These are phyloP conservation scores for Siniperca undulata DNA, from an alignment of 2,797 vertebrate genomes.

Conservation along the genomic window DNA sequence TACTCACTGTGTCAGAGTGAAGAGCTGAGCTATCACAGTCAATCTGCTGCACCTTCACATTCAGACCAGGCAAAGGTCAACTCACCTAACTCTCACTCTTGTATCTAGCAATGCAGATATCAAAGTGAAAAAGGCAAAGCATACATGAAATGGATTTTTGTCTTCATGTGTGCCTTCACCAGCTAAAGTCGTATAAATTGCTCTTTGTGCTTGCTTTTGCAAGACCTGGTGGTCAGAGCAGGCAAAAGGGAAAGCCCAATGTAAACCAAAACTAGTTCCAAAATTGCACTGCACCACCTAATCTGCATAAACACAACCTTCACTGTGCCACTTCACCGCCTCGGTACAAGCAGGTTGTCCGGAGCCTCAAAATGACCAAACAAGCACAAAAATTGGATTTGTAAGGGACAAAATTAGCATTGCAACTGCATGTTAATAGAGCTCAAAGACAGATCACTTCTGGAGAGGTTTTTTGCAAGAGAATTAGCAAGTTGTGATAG, in stretches of 20 bases:
- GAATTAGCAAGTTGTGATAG: neutral
- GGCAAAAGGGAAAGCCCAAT: neutral
- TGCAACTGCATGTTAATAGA: neutral
- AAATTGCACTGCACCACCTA: constrained; percentile 1
- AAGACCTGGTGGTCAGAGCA: neutral
- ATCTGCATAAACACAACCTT: constrained; percentile 35
- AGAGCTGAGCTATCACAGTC: constrained; percentile 15
- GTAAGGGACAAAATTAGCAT: neutral
- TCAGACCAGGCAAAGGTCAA: neutral
- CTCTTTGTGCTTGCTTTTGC: neutral
- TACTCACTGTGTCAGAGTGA: constrained; percentile 29
- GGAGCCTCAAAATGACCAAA: neutral
- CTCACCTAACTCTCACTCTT: neutral
- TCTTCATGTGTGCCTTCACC: neutral
- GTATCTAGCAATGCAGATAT: neutral
- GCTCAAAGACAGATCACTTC: neutral
- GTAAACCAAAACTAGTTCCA: constrained; percentile 2
- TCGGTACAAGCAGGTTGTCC: constrained; percentile 3
- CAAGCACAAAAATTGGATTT: constrained; percentile 3
- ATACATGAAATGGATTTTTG: neutral
- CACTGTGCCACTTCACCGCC: neutral
- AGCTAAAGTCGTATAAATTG: neutral
- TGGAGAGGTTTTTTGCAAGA: neutral
- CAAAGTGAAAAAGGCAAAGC: neutral
- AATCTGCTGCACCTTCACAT: constrained; percentile 14